Evolutionary conservation across 2,888 invertebrate genomes (phyloP).

Genomic region (Nomada lathburiana): DNA sequence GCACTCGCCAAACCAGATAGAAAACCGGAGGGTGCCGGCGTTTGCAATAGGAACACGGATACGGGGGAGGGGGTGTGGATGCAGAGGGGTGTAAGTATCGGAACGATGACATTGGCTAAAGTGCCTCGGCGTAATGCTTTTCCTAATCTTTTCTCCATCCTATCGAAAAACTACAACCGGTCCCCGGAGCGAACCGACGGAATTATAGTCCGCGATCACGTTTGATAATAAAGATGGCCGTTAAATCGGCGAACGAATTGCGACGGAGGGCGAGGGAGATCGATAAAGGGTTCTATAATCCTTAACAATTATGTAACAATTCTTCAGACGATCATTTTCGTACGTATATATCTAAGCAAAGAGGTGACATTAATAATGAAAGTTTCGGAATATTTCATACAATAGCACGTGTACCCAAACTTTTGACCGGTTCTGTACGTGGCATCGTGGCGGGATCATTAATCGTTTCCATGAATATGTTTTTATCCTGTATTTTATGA

Average conservation of each 20-base stretch:
- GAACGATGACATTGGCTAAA: constrained; percentile 76
- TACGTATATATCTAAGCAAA: too few relatives aligned
- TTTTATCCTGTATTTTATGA: background rate
- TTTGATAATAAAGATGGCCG: constrained; percentile 55
- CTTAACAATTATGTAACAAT: too few relatives aligned
- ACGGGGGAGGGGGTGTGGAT: constrained; percentile 15
- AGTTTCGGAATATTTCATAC: too few relatives aligned
- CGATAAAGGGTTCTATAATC: constrained; percentile 30
- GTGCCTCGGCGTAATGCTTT: constrained; percentile 71
- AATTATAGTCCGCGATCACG: constrained; percentile 62
- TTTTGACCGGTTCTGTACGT: background rate
- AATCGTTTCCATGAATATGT: background rate
- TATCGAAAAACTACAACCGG: constrained; percentile 62
- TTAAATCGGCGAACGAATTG: constrained; percentile 18
- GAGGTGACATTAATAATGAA: too few relatives aligned
- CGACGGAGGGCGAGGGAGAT: constrained; percentile 17
- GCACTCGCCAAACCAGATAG: constrained; percentile 51
- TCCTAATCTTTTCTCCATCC: constrained; percentile 74
- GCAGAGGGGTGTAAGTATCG: constrained; percentile 63
- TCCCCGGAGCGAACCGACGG: constrained; percentile 26
- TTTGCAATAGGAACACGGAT: constrained; percentile 43
- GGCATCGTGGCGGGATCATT: background rate
- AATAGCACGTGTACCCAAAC: too few relatives aligned
- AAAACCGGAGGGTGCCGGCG: constrained; percentile 57
- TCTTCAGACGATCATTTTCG: too few relatives aligned